A percentile compares a stretch with the other conserved stretches of the same genome.
Evolutionary conservation across 2,888 invertebrate genomes (phyloP).

Genomic region (Globia sparganii): DNA sequence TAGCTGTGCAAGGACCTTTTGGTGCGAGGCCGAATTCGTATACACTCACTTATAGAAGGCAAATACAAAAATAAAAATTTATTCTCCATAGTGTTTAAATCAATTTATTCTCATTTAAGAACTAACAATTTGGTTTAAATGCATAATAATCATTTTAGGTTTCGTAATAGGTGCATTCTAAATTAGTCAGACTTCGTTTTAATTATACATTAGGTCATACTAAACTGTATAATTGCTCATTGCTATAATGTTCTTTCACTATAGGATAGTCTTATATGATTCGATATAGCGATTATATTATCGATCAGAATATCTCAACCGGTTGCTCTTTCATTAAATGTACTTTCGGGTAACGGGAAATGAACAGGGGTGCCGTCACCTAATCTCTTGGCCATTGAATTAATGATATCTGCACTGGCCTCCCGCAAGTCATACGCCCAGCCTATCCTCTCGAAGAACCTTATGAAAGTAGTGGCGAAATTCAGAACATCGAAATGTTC

Average conservation of each 20-base stretch:
- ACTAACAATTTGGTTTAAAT: conserved; percentile 1
- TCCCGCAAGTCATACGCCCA: conserved; percentile 85
- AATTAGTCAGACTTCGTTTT: conserved; percentile 25
- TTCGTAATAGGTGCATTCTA: conserved; percentile 9
- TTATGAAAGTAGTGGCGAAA: conserved; percentile 81
- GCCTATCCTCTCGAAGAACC: conserved; percentile 82
- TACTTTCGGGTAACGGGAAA: conserved; percentile 71
- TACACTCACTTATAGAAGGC: not conserved
- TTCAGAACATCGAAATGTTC: conserved; percentile 89
- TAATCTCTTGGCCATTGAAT: conserved; percentile 82
- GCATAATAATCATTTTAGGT: not conserved
- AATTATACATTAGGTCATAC: not conserved
- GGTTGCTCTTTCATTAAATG: conserved; percentile 59
- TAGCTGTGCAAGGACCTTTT: not conserved
- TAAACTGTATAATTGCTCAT: conserved; percentile 14
- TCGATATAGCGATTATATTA: not conserved
- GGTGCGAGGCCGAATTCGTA: not conserved
- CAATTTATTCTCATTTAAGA: conserved; percentile 10
- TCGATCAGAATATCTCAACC: conserved; percentile 54
- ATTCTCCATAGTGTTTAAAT: not conserved
- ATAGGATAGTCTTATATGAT: not conserved
- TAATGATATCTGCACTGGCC: conserved; percentile 86
- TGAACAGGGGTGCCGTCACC: conserved; percentile 86
- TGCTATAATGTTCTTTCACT: conserved; percentile 11
- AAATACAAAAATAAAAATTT: not conserved